phyloP scores from a whole-genome alignment of 2,797 vertebrate genomes.

The Lithobates pipiens region DNA sequence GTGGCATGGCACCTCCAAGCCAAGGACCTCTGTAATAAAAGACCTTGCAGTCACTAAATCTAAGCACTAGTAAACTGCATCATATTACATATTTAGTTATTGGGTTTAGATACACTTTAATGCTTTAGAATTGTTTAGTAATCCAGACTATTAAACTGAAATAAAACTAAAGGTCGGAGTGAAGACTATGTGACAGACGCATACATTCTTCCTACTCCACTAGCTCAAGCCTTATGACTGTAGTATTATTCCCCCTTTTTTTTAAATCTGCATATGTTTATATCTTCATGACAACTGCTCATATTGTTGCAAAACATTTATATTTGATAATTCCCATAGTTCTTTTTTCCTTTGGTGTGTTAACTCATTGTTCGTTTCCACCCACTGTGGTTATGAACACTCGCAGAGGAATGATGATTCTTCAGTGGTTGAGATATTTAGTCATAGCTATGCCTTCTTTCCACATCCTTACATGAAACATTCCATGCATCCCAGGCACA shows the following conservation, averaged over 20 bases:
- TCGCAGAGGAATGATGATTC: neutral
- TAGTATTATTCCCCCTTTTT: neutral
- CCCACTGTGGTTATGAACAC: neutral
- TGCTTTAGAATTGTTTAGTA: too few species aligned
- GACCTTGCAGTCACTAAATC: too few species aligned
- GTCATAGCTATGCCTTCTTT: slow-evolving; percentile 27
- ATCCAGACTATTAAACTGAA: too few species aligned
- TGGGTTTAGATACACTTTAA: too few species aligned
- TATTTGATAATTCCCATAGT: neutral
- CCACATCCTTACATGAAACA: slow-evolving; percentile 51
- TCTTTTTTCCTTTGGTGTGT: neutral
- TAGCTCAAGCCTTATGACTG: too few species aligned
- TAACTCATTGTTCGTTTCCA: neutral
- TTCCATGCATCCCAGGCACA: slow-evolving; percentile 34
- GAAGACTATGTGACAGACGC: too few species aligned
- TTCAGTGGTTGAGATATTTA: slow-evolving; percentile 27
- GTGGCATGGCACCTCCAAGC: too few species aligned
- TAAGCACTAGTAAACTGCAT: too few species aligned
- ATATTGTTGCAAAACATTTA: neutral
- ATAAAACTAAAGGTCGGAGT: too few species aligned
- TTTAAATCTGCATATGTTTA: neutral
- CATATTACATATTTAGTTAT: too few species aligned
- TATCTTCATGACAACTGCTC: neutral
- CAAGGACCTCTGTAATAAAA: too few species aligned
- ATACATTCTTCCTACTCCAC: too few species aligned